Conservation (phyloP, 2,888 invertebrate genomes). For the Coremacera marginata region DNA sequence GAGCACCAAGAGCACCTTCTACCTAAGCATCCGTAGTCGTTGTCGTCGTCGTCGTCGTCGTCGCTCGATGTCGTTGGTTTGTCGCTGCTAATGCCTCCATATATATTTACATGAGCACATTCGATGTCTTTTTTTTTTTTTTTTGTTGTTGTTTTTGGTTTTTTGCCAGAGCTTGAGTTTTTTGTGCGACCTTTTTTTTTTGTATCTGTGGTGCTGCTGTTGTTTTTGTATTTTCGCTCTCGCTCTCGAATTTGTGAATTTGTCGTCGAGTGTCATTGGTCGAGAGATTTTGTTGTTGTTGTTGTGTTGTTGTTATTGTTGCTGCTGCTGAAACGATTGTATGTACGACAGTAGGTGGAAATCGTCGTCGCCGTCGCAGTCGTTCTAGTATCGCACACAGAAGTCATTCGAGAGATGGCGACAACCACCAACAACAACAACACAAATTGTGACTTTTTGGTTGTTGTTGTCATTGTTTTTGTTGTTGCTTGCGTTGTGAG, state of each 20-base stretch:
- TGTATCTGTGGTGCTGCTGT: constrained; percentile 41
- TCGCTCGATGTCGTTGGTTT: constrained; percentile 12
- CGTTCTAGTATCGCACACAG: constrained; percentile 31
- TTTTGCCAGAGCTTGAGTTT: neutral
- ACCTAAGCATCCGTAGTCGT: constrained; percentile 31
- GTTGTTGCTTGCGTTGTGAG: neutral
- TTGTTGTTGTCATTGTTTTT: neutral
- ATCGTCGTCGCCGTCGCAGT: constrained; percentile 41
- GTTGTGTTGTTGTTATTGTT: constrained; percentile 4
- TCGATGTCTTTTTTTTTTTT: constrained; percentile 53
- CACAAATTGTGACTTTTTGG: constrained; percentile 44
- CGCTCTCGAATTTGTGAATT: constrained; percentile 56
- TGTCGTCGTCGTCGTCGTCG: constrained; percentile 42
- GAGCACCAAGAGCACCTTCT: constrained; percentile 32
- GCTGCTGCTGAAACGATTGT: neutral
- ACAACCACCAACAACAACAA: constrained; percentile 19
- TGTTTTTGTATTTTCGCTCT: constrained; percentile 47
- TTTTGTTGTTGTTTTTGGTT: constrained; percentile 39
- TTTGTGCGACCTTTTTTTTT: constrained; percentile 16
- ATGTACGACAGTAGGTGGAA: constrained; percentile 46
- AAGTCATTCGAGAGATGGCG: constrained; percentile 50
- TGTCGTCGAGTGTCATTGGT: constrained; percentile 69
- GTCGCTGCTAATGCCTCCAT: constrained; percentile 14
- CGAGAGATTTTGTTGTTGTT: constrained; percentile 49
- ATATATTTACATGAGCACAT: constrained; percentile 1